phyloP scores from a whole-genome alignment of 2,888 invertebrate species.

The Crematogaster levior region DNA sequence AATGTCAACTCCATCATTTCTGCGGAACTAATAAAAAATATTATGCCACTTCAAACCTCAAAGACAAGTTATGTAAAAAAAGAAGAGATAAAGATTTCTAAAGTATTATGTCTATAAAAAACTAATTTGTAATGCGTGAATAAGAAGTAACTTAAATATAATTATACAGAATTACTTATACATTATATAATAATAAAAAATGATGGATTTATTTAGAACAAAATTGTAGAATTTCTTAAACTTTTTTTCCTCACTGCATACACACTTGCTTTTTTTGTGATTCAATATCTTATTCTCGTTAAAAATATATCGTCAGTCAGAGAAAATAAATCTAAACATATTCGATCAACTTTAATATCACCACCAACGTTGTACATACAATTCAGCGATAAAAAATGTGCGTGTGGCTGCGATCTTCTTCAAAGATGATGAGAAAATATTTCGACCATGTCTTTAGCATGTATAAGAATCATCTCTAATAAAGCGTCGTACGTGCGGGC shows the following conservation, averaged over 20 bases:
- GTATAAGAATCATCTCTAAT: conserved; percentile 37
- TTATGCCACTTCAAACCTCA: neutral
- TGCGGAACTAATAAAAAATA: conserved; percentile 15
- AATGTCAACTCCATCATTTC: conserved; percentile 18
- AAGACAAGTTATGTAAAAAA: neutral
- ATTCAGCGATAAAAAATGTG: conserved; percentile 1
- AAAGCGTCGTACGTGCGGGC: conserved; percentile 48
- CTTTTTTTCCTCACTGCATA: neutral
- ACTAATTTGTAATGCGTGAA: neutral
- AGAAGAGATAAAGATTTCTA: no score
- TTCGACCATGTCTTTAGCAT: conserved; percentile 12
- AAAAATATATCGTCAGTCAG: neutral
- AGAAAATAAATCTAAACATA: neutral
- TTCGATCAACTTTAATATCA: conserved; percentile 4
- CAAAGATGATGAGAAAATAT: neutral
- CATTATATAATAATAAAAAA: neutral
- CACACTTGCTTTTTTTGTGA: neutral
- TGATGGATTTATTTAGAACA: neutral
- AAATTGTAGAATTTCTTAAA: neutral
- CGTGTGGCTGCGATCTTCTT: neutral
- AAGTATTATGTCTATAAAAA: no score
- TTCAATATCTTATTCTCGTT: neutral
- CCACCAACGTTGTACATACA: neutral
- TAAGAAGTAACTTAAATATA: neutral
- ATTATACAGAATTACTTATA: neutral